Evolutionary conservation across 92 coral and sea anemone species (phyloP).

Genomic region (Ricordea florida): DNA sequence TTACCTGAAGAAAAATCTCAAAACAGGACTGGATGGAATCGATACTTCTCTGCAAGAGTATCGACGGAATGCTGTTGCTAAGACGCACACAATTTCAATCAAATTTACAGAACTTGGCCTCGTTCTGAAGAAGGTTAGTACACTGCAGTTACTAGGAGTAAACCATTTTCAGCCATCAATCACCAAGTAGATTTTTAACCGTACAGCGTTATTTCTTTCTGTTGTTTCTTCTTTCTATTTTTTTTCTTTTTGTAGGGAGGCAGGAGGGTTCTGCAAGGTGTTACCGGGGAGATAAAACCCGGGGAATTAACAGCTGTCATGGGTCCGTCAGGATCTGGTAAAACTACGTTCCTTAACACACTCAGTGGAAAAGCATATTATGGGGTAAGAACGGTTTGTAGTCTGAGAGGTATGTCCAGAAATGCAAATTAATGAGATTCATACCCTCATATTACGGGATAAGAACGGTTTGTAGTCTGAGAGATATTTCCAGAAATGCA

Average conservation of each 20-base stretch:
- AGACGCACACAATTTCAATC: conserved; percentile 51
- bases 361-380: conserved; percentile 94
- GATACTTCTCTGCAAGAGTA: too few relatives aligned
- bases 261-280: conserved; percentile 75
- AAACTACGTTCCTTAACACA: conserved; percentile 89
- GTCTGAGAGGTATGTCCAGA: too few relatives aligned
- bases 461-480: too few relatives aligned
- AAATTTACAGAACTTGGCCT: conserved; percentile 79
- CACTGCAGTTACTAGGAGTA: too few relatives aligned
- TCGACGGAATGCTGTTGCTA: conserved; percentile 36
- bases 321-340: conserved; percentile 96
- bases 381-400: conserved; percentile 56
- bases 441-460: too few relatives aligned
- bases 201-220: too few relatives aligned
- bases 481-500: too few relatives aligned
- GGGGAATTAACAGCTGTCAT: conserved; percentile 93
- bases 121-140: conserved; percentile 72
- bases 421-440: too few relatives aligned
- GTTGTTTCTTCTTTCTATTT: background rate
- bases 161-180: too few relatives aligned
- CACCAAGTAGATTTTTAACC: too few relatives aligned
- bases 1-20: background rate
- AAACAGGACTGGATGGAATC: too few relatives aligned
- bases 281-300: conserved; percentile 72
- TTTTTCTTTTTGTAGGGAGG: conserved; percentile 5